Evolutionary conservation across 2,888 invertebrate genomes (phyloP), one percentile per base, ranked within the genome.

Genomic region (Stegana nigrithorax): DNA sequence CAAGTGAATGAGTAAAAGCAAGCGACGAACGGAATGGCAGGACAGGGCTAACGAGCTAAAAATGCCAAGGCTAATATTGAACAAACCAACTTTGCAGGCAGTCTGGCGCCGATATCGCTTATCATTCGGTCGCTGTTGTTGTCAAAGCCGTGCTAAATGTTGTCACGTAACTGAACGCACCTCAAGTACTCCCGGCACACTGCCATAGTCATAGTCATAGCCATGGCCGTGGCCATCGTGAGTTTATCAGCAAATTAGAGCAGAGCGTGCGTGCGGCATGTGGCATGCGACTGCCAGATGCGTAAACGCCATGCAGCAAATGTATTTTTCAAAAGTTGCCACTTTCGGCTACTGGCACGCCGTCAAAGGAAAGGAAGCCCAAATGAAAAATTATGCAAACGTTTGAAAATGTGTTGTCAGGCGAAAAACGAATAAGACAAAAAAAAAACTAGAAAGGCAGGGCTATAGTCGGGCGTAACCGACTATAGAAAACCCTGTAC

Each of bases 221-320:
- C n/a, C n/a, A n/a, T n/a, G n/a, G 36, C 36, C 36, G 21, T 25
- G 3, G 25, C 47, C n/a, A 47, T n/a, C n/a, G n/a, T 39, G 39
- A 55, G 12, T 55, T 55, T 55, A 32, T 6, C 53, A 55, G 32
- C 32, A 36, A 55, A 55, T 55, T 55, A 55, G 53, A 36, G 29
- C 10, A 10, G 10, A 29, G 29, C 29, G 29, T 29, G 29, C 29
- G 6, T 29, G 10, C 29, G 29, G n/a, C n/a, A n/a, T n/a, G n/a
- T n/a, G n/a, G n/a, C n/a, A n/a, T n/a, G n/a, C n/a, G n/a, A n/a
- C n/a, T n/a, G n/a, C n/a, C n/a, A n/a, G n/a, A n/a, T n/a, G n/a
- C n/a, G n/a, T n/a, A n/a, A n/a, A n/a, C n/a, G n/a, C n/a, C n/a
- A n/a, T n/a, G n/a, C n/a, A n/a, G n/a, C n/a, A n/a, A n/a, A n/a